These are phyloP conservation scores for Homarus americanus DNA, from an alignment of 1,140 invertebrate species.

Conservation along the genomic window DNA sequence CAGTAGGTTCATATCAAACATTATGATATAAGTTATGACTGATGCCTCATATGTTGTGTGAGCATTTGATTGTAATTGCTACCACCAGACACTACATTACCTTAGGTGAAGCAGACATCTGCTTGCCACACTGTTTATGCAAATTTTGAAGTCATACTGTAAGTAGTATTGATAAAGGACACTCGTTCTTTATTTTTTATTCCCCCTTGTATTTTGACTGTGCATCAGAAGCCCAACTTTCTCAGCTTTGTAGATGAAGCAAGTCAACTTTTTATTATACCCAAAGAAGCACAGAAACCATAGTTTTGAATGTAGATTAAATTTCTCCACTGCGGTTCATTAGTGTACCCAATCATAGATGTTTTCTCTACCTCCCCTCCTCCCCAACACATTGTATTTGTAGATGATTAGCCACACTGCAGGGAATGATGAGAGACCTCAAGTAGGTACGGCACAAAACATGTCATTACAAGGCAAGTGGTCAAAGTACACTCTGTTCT, in stretches of 20 bases:
- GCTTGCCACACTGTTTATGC: background rate
- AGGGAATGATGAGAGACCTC: slow-evolving; percentile 54
- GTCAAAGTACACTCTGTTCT: slow-evolving; percentile 31
- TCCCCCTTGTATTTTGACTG: background rate
- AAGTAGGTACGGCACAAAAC: slow-evolving; percentile 39
- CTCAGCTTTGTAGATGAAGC: slow-evolving; percentile 43
- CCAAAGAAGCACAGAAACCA: slow-evolving; percentile 17
- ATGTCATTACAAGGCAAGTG: slow-evolving; percentile 59
- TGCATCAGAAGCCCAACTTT: background rate
- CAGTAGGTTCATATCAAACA: background rate
- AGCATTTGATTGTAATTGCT: slow-evolving; percentile 36
- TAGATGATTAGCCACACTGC: slow-evolving; percentile 58
- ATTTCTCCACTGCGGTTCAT: background rate
- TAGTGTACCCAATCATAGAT: slow-evolving; percentile 12
- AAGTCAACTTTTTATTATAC: background rate
- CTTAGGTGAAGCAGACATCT: slow-evolving; percentile 3
- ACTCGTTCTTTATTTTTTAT: slow-evolving; percentile 14
- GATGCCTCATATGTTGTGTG: slow-evolving; percentile 24
- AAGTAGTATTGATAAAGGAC: slow-evolving; percentile 40
- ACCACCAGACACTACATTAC: slow-evolving; percentile 10
- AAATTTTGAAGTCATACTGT: slow-evolving; percentile 53
- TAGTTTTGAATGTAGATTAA: slow-evolving; percentile 34
- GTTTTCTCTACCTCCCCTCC: slow-evolving; percentile 20
- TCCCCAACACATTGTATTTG: slow-evolving; percentile 21
- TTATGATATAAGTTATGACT: background rate